Conservation (phyloP, 53 echinoderm and acorn worm genomes). For the Mesocentrotus franciscanus region DNA sequence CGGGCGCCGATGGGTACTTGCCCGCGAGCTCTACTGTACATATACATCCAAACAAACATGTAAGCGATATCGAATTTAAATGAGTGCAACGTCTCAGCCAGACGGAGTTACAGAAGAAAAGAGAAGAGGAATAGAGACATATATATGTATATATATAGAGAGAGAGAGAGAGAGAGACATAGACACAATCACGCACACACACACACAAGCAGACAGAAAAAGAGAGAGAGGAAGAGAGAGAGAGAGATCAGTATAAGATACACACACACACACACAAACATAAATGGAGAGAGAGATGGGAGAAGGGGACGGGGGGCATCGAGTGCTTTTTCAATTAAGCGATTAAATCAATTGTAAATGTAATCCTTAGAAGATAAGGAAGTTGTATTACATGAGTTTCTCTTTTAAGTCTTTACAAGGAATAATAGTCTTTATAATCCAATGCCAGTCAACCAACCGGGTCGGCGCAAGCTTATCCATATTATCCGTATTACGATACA, state of each 20-base stretch:
- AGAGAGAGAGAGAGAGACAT: not conserved
- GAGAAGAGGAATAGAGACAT: too few relatives aligned
- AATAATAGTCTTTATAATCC: not conserved
- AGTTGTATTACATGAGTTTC: too few relatives aligned
- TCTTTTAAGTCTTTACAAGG: not conserved
- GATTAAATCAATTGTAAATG: not conserved
- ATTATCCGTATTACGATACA: not conserved
- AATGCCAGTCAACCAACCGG: not conserved
- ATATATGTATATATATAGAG: not conserved
- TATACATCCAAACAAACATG: too few relatives aligned
- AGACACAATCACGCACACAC: too few relatives aligned
- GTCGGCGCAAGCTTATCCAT: not conserved
- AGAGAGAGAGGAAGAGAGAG: not conserved
- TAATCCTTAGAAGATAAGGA: not conserved
- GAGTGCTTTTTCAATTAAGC: not conserved
- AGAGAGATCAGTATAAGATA: not conserved
- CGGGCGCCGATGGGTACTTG: too few relatives aligned
- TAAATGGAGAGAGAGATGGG: too few relatives aligned
- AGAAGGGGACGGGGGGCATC: not conserved
- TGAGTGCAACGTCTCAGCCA: too few relatives aligned
- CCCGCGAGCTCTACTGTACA: too few relatives aligned
- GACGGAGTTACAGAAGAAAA: too few relatives aligned
- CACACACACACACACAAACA: too few relatives aligned
- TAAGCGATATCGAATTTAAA: too few relatives aligned
- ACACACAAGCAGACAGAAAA: too few relatives aligned